Evolutionary conservation across 2,113 vertebrate genomes (phyloP).

Genomic region (Plecturocebus donacophilus): DNA sequence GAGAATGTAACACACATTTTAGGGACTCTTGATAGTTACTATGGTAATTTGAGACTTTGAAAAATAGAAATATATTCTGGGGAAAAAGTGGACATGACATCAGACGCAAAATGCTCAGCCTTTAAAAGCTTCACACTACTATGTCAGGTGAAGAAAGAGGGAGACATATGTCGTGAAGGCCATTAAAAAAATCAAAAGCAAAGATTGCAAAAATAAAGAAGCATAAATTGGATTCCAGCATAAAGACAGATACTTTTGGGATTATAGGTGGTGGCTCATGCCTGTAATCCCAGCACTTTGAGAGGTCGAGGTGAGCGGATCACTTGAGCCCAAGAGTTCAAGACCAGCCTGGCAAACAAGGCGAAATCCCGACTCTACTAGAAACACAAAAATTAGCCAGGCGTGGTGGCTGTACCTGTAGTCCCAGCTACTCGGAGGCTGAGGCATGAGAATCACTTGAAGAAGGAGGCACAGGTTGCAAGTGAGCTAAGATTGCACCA

Average conservation of each 20-base stretch:
- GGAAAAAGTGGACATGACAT: not conserved
- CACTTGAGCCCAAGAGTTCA: no score
- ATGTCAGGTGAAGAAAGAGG: conserved; percentile 9
- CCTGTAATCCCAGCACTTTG: no score
- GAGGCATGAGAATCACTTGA: no score
- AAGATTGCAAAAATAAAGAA: not conserved
- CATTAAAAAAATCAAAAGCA: not conserved
- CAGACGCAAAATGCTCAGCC: not conserved
- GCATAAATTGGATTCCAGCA: not conserved
- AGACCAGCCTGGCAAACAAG: no score
- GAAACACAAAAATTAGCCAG: no score
- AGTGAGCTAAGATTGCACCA: no score
- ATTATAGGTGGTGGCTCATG: no score
- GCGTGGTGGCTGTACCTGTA: no score
- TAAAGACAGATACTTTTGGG: not conserved
- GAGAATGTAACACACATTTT: conserved; percentile 35
- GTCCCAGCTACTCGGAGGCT: no score
- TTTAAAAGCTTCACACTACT: conserved; percentile 36
- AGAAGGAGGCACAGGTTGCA: no score
- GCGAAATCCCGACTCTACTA: no score
- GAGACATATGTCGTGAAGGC: not conserved
- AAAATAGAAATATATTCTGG: conserved; percentile 14
- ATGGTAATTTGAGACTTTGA: conserved; percentile 42
- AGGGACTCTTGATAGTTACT: conserved; percentile 43
- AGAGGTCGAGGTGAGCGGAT: no score